phyloP scores from a whole-genome alignment of 2,113 vertebrate species.

The Xenopus tropicalis region DNA sequence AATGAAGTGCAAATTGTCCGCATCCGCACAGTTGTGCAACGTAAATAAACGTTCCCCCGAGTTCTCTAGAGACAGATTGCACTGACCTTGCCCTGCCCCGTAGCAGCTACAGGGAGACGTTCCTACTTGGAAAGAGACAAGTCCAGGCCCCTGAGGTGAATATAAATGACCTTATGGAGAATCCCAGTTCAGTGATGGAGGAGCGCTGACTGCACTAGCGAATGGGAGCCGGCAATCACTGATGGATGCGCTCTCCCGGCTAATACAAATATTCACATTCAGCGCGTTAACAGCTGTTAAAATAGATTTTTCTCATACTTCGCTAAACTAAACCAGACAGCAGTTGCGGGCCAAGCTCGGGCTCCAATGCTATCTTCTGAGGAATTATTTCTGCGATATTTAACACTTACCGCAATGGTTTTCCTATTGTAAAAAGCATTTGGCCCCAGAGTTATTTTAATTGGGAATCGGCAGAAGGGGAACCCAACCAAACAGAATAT shows the following conservation, averaged over 20 bases:
- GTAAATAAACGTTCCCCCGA: too few relatives aligned
- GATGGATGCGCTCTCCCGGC: not conserved
- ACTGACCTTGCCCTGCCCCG: too few relatives aligned
- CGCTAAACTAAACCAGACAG: slow-evolving; percentile 15
- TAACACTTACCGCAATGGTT: not conserved
- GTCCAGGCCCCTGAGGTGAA: too few relatives aligned
- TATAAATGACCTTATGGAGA: too few relatives aligned
- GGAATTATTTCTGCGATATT: not conserved
- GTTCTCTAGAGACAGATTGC: too few relatives aligned
- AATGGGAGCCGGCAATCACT: not conserved
- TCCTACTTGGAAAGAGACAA: too few relatives aligned
- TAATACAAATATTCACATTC: slow-evolving; percentile 3
- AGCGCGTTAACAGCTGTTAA: slow-evolving; percentile 1
- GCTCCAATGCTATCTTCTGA: not conserved
- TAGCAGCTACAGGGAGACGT: too few relatives aligned
- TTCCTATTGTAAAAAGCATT: slow-evolving; percentile 22
- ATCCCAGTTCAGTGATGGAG: too few relatives aligned
- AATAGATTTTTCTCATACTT: slow-evolving; percentile 16
- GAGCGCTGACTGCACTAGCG: too few relatives aligned
- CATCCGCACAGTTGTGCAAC: too few relatives aligned
- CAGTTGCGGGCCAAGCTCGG: not conserved
- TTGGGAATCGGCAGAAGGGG: slow-evolving; percentile 1
- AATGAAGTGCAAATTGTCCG: too few relatives aligned
- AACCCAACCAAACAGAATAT: slow-evolving; percentile 35
- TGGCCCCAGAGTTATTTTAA: slow-evolving; percentile 29